phyloP scores from a whole-genome alignment of 2,888 invertebrate genomes.

The Drosophila anomalata region DNA sequence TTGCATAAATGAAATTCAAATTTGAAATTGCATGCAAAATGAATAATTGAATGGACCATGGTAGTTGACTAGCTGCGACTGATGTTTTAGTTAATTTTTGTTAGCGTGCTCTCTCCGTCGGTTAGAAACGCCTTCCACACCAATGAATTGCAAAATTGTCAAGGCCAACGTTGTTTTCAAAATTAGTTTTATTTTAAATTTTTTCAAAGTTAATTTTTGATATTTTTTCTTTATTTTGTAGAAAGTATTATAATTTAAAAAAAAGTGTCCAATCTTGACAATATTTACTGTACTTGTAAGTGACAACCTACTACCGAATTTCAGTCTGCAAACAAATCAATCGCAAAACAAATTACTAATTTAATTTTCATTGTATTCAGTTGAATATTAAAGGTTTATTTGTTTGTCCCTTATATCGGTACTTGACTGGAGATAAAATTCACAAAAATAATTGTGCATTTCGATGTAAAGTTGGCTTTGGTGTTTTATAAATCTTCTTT shows the following conservation, averaged over 20 bases:
- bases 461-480: constrained; percentile 1
- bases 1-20: constrained; percentile 63
- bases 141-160: neutral
- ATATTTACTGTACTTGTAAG: neutral
- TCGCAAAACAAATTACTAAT: constrained; percentile 47
- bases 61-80: constrained; percentile 49
- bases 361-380: constrained; percentile 42
- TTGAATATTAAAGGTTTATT: constrained; percentile 23
- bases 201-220: neutral
- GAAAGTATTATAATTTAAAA: too few species aligned
- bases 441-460: constrained; percentile 15
- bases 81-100: constrained; percentile 50
- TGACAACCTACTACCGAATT: constrained; percentile 24
- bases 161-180: neutral
- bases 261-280: too few species aligned
- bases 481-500: constrained; percentile 19
- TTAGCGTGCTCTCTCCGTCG: constrained; percentile 36
- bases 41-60: constrained; percentile 66
- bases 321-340: constrained; percentile 37
- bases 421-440: constrained; percentile 1
- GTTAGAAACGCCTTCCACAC: constrained; percentile 16
- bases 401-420: neutral
- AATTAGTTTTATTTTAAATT: neutral
- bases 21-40: constrained; percentile 66
- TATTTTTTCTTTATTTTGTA: too few species aligned